Base-by-base conservation (phyloP, 2,797 vertebrate genomes). In the Mormyrus hasselquistii region DNA sequence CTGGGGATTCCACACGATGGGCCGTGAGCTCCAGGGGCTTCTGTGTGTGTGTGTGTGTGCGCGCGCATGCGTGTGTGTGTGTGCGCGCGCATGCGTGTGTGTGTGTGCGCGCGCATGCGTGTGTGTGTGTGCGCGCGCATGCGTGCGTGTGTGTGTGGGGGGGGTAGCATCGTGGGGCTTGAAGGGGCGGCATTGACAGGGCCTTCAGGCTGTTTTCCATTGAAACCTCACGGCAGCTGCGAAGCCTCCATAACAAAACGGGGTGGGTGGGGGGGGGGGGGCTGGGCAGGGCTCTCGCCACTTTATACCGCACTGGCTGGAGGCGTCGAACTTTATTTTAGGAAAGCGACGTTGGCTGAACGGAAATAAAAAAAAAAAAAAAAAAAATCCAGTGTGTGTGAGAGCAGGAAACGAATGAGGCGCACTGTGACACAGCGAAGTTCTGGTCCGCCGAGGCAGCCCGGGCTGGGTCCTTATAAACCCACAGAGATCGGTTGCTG, bases 151-250 rank as follows among this genome's bases (percentile, higher is more conserved):
- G 87, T 4, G 29, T 12, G 59, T 4, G 41, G 55, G 38, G 88
- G 53, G 53, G 53, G 53, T 49, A 57, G 82, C 57, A 57, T 62
- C 49, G 57, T 19, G 59, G 49, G 49, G 88, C 83, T 86, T 83
- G 55, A 87, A 55, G 88, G 89, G 89, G 89, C 89, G 83, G 89
- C 44, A 87, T 59, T 89, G 84, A 89, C 86, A 89, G 69, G 86
- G 47, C 89, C 89, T 82, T 79, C 62, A 50, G 86, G 89, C 89
- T 87, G 65, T 89, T 89, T 87, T 89, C 89, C 89, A 87, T 59
- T 89, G 89, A 89, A 89, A 87, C 85, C 89, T 87, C 89, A 87
- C 73, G 52, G 89, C 89, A 89, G 89, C 89, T 87, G 88, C 65
- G 85, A 89, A 76, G 76, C 88, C 52, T 47, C 88, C 82, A 62